Evolutionary conservation across 30 jellyfish, hydroid and myxozoan genomes (phyloP).

Genomic region (Hydractinia symbiolongicarpus): DNA sequence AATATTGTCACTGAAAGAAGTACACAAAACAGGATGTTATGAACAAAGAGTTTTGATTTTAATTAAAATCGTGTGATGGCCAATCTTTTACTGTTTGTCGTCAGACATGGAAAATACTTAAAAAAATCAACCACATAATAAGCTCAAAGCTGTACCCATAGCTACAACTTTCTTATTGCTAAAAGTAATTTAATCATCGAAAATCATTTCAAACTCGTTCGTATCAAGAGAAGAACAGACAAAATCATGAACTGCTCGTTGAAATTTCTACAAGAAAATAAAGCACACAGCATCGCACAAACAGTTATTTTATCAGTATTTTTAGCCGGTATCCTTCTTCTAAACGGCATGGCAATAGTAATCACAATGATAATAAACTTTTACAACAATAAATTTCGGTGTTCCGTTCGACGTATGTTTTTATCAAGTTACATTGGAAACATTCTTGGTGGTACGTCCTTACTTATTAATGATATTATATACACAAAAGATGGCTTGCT

Average conservation of each 20-base stretch:
- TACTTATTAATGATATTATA: not conserved
- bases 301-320: not conserved
- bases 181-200: no score
- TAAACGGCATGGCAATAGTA: not conserved
- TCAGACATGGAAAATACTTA: no score
- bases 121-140: no score
- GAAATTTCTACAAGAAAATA: not conserved
- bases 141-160: no score
- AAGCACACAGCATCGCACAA: not conserved
- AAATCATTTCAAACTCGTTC: no score
- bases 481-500: constrained; percentile 5
- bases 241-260: not conserved
- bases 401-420: not conserved
- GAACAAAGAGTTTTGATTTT: no score
- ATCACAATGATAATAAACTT: not conserved
- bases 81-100: no score
- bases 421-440: constrained; percentile 25
- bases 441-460: not conserved
- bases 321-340: not conserved
- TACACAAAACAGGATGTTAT: no score
- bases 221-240: not conserved
- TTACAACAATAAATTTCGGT: not conserved
- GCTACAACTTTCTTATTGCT: no score
- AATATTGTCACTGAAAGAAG: no score
- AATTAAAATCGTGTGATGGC: no score